These are phyloP conservation scores for Poeciliopsis paucimaculata DNA, from an alignment of 2,797 vertebrate species.

Conservation along the genomic window DNA sequence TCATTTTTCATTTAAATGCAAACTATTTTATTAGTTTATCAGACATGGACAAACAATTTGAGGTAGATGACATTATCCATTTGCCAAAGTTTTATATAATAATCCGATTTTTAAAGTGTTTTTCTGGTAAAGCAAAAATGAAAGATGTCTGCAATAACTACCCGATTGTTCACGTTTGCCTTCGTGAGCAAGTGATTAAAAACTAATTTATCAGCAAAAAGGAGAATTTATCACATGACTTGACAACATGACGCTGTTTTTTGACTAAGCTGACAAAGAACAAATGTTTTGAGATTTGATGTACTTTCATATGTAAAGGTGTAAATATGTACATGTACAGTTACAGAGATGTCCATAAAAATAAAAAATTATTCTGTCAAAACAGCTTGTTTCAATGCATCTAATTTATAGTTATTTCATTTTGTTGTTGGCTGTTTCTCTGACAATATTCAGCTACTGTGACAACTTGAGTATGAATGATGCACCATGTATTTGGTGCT, in stretches of 20 bases:
- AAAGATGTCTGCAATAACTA: background rate
- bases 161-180: background rate
- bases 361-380: constrained; percentile 31
- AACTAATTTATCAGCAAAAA: background rate
- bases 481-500: background rate
- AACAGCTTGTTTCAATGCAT: background rate
- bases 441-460: background rate
- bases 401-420: background rate
- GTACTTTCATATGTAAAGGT: constrained; percentile 52
- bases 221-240: background rate
- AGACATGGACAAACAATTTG: background rate
- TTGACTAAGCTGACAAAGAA: constrained; percentile 17
- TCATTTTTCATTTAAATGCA: constrained; percentile 2
- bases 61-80: background rate
- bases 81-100: background rate
- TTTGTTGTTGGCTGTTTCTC: background rate
- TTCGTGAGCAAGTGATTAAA: background rate
- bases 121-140: constrained; percentile 19
- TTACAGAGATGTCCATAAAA: constrained; percentile 54
- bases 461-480: background rate
- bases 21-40: constrained; percentile 3
- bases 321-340: constrained; percentile 41
- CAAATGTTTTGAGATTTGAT: constrained; percentile 51
- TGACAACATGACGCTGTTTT: constrained; percentile 10
- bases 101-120: constrained; percentile 20